Percentiles rank a stretch among this genome's conserved stretches.
Evolutionary conservation across 2,888 invertebrate genomes (phyloP).

Genomic region (Rhorus exstirpatorius): DNA sequence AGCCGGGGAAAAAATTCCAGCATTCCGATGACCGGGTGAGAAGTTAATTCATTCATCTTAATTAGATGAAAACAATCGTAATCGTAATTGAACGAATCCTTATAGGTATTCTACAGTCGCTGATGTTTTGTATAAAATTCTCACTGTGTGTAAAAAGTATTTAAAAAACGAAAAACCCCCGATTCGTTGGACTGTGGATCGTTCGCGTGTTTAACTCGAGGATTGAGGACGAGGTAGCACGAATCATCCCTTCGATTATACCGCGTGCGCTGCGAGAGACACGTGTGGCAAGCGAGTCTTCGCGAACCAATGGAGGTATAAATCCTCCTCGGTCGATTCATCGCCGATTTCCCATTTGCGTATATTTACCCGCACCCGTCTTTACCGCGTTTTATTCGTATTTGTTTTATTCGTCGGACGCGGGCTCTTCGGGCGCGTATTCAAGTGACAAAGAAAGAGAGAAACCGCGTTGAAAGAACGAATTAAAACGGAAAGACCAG

Average conservation of each 20-base stretch:
- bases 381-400: slow-evolving; percentile 11
- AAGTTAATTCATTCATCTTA: not conserved
- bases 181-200: slow-evolving; percentile 56
- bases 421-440: slow-evolving; percentile 10
- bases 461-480: slow-evolving; percentile 2
- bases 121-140: slow-evolving; percentile 30
- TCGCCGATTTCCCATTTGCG: slow-evolving; percentile 52
- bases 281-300: slow-evolving; percentile 53
- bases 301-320: slow-evolving; percentile 66
- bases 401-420: not conserved
- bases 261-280: slow-evolving; percentile 28
- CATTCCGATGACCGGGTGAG: slow-evolving; percentile 51
- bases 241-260: slow-evolving; percentile 54
- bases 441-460: slow-evolving; percentile 10
- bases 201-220: slow-evolving; percentile 36
- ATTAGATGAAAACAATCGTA: slow-evolving; percentile 1
- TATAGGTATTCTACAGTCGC: slow-evolving; percentile 40
- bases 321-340: slow-evolving; percentile 59
- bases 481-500: slow-evolving; percentile 37
- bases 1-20: slow-evolving; percentile 13
- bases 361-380: slow-evolving; percentile 3
- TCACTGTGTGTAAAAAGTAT: slow-evolving; percentile 26
- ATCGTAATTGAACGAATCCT: slow-evolving; percentile 4
- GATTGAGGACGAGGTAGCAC: slow-evolving; percentile 33
- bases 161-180: slow-evolving; percentile 21